Evolutionary conservation across 1,140 invertebrate genomes (phyloP).

Genomic region (Yoshiicerus persimilis): DNA sequence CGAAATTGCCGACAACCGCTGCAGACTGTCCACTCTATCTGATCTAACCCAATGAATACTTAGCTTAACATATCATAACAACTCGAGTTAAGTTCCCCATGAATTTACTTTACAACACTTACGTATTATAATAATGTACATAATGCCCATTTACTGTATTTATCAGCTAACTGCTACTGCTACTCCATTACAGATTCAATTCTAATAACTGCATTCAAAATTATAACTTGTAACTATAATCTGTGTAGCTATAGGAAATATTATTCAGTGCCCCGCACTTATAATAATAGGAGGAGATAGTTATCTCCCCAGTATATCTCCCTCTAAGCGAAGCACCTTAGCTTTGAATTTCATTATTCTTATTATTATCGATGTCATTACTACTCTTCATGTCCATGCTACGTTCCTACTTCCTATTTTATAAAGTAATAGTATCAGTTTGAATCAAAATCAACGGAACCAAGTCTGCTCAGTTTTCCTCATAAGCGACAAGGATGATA

Average conservation of each 20-base stretch:
- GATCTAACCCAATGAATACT: constrained; percentile 13
- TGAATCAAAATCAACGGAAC: no score
- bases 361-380: background rate
- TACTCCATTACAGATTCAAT: background rate
- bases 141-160: background rate
- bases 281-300: no score
- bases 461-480: no score
- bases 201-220: background rate
- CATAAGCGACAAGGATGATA: no score
- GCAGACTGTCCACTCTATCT: constrained; percentile 28
- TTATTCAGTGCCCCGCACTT: background rate
- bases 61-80: background rate
- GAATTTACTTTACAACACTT: background rate
- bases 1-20: background rate
- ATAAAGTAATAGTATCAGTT: no score
- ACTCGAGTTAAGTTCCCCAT: background rate
- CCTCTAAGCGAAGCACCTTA: background rate
- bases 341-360: background rate
- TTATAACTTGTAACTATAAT: background rate
- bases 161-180: background rate
- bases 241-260: no score
- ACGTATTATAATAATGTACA: background rate
- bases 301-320: background rate
- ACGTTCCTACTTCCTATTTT: background rate
- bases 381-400: background rate